Conservation (phyloP, 2,888 invertebrate genomes). For the Diabrotica balteata region DNA sequence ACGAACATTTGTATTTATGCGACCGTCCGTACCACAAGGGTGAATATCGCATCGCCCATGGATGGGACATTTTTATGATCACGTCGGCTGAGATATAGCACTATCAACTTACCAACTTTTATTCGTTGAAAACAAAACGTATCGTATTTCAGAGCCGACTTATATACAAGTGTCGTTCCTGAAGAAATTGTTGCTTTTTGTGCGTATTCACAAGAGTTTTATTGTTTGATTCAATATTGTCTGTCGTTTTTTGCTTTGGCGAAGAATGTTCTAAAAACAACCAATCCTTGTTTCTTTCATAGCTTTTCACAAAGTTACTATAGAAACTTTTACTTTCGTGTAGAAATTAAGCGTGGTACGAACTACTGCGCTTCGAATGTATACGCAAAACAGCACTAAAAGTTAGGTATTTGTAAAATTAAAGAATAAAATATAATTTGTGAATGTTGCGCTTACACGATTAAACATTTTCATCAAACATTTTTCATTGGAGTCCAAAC, state of each 20-base stretch:
- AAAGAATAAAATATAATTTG: no score
- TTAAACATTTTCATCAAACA: no score
- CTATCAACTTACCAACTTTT: conserved; percentile 62
- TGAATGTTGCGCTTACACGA: no score
- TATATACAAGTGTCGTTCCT: conserved; percentile 58
- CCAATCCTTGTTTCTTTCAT: not conserved
- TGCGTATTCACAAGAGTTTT: conserved; percentile 36
- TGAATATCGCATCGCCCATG: conserved; percentile 51
- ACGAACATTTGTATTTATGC: conserved; percentile 49
- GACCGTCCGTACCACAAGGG: conserved; percentile 49
- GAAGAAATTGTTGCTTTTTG: conserved; percentile 55
- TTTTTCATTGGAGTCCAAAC: no score
- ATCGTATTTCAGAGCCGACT: conserved; percentile 58
- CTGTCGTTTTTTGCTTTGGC: conserved; percentile 13
- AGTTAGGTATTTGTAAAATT: no score
- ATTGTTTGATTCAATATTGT: conserved; percentile 30
- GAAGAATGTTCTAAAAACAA: conserved; percentile 6
- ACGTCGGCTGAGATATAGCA: conserved; percentile 60
- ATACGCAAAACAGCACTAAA: no score
- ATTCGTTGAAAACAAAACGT: conserved; percentile 61
- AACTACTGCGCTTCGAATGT: no score
- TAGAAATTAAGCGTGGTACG: no score
- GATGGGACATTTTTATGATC: conserved; percentile 61
- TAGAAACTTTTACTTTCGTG: no score
- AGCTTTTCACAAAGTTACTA: no score